Base-by-base conservation (phyloP, 1,140 invertebrate species). In the Drosophila prosaltans region DNA sequence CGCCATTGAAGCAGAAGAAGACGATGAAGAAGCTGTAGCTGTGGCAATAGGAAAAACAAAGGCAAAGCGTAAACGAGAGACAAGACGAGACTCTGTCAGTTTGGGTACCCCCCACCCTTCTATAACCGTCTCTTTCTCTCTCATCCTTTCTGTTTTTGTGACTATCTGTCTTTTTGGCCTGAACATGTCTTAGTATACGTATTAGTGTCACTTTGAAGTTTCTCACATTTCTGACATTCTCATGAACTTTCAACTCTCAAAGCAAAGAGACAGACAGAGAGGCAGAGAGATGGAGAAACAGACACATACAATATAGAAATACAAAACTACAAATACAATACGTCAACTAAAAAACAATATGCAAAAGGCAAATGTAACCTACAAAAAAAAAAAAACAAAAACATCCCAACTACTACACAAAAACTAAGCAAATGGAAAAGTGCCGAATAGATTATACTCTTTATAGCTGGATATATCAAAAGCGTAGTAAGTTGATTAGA, bases 141-240 rank as follows among this genome's bases (percentile, higher is more conserved):
- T 43, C 36, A 36, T 24, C 40, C 32, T 51, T 60, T 76, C 58
- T 81, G 68, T 78, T 74, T 73, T 61, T 64, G 73, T 83, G 69
- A 82, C 62, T 83, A 77, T 80, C 76, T 76, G 76, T 51, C 76
- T 82, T 74, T 81, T 81, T 78, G 80, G 66, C 43, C 36, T 24
- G 36, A 61, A 4, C 61, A 55, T 78, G 78, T 67, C 59, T 60
- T 68, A 61, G 82, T 68, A 51, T 51, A 51, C 45, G 45, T 51
- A 86, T 86, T 82, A 86, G 82, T 86, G 82, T 82, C 83, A 77
- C 65, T 83, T 85, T 74, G 66, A 71, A 85, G 62, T 80, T 83
- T 72, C 63, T 60, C 32, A 74, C 74, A 59, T 72, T 81, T 77
- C 76, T 77, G 69, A 72, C 76, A 77, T 66, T 54, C 76, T 60